A percentile compares a stretch with the other conserved stretches of the same genome.
Conservation (phyloP, 2,113 vertebrate genomes). For the Pogona vitticeps region DNA sequence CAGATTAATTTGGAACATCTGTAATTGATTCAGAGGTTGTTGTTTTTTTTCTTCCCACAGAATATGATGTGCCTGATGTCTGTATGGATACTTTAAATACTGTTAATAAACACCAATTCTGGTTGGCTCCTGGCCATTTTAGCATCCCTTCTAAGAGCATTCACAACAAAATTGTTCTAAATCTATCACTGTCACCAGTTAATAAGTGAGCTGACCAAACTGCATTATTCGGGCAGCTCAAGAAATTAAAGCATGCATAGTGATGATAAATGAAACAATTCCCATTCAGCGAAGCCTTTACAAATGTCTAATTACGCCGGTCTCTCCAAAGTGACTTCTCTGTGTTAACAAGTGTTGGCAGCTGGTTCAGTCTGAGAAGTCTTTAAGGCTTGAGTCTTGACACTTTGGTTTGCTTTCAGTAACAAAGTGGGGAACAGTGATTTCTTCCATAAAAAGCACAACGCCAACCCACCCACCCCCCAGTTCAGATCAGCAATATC, state of each 20-base stretch:
- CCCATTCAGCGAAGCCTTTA: slow-evolving; percentile 24
- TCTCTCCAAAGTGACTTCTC: background rate
- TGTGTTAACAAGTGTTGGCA: background rate
- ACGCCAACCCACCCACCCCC: background rate
- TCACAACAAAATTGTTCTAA: slow-evolving; percentile 21
- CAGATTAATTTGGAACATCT: background rate
- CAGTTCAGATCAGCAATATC: slow-evolving; percentile 46
- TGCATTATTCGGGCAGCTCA: background rate
- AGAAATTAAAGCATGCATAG: background rate
- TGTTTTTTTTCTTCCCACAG: background rate
- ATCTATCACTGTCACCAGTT: background rate
- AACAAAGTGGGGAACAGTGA: slow-evolving; percentile 25
- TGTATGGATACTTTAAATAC: background rate
- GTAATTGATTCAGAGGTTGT: background rate
- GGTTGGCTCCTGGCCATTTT: background rate
- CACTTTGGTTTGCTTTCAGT: slow-evolving; percentile 26
- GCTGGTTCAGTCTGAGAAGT: background rate
- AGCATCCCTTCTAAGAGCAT: background rate
- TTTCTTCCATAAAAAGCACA: slow-evolving; percentile 24
- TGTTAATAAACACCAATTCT: background rate
- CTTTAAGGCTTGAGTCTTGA: slow-evolving; percentile 21
- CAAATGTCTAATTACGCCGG: slow-evolving; percentile 15
- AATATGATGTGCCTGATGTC: background rate
- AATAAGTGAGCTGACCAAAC: background rate
- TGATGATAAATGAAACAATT: slow-evolving; percentile 17